Percentiles rank a stretch among this genome's conserved stretches.
These are phyloP conservation scores for Porphyrio hochstetteri DNA, from an alignment of 2,113 vertebrate genomes.

Conservation along the genomic window DNA sequence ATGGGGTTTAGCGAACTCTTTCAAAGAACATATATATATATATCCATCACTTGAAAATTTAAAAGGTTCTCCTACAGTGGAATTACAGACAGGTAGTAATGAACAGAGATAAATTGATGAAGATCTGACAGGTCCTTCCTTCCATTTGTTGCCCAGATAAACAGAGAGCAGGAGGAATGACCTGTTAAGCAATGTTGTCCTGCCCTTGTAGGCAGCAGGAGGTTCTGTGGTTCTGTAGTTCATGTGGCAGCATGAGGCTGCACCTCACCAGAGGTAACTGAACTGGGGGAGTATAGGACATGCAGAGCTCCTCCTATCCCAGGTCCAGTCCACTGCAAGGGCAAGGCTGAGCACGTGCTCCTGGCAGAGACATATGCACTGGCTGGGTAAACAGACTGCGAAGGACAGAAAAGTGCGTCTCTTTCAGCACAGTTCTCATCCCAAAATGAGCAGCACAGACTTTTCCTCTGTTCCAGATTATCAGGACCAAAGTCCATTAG, in stretches of 20 bases:
- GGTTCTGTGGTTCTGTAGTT: not conserved
- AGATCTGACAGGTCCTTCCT: not conserved
- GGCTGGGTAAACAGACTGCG: not conserved
- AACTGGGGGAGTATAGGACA: not conserved
- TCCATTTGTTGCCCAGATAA: not conserved
- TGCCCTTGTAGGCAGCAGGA: not conserved
- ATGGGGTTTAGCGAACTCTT: not conserved
- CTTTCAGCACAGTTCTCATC: not conserved
- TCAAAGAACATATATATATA: not conserved
- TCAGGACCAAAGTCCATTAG: not conserved
- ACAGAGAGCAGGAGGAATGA: not conserved
- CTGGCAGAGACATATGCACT: not conserved
- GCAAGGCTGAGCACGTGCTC: not conserved
- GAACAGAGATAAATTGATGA: not conserved
- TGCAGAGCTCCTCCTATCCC: not conserved
- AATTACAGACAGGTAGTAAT: not conserved
- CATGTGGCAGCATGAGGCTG: accelerated
- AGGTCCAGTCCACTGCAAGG: not conserved
- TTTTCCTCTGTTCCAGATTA: not conserved
- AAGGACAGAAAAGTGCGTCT: not conserved
- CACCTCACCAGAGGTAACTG: not conserved
- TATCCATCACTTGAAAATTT: not conserved
- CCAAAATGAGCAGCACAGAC: accelerated
- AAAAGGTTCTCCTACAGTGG: not conserved
- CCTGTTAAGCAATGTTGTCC: not conserved